A percentile compares a stretch with the other conserved stretches of the same genome.
Conservation (phyloP, 2,113 vertebrate genomes). For the Aldabrachelys gigantea region DNA sequence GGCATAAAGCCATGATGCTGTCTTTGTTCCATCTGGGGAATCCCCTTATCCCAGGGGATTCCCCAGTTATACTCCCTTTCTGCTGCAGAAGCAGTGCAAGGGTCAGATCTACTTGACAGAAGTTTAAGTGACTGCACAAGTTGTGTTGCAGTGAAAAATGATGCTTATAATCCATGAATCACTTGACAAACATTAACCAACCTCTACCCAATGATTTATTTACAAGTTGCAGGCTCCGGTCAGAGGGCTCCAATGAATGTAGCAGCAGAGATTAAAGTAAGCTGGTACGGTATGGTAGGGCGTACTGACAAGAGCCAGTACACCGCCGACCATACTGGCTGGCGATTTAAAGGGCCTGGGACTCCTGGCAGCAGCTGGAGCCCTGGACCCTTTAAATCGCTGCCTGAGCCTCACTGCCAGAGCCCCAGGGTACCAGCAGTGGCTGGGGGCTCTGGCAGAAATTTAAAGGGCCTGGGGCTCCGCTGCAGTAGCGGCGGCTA, state of each 20-base stretch:
- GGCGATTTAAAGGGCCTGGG: too few species aligned
- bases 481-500: rapidly evolving
- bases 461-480: too few species aligned
- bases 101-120: background rate
- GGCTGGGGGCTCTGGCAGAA: too few species aligned
- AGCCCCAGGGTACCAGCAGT: too few species aligned
- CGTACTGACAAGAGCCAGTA: too few species aligned
- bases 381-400: too few species aligned
- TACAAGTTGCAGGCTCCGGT: background rate
- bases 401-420: too few species aligned
- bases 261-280: background rate
- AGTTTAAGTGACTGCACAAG: background rate
- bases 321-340: too few species aligned
- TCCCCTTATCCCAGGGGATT: background rate
- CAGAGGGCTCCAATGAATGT: background rate
- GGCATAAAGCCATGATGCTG: background rate
- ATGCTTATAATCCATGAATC: background rate
- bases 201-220: background rate
- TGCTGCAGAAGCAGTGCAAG: background rate
- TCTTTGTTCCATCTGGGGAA: background rate
- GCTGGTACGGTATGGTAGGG: too few species aligned
- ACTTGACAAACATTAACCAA: background rate
- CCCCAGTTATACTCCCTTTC: rapidly evolving
- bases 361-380: too few species aligned
- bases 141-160: background rate